phyloP scores from a whole-genome alignment of 2,888 invertebrate genomes.

The Eupithecia pulchellata region DNA sequence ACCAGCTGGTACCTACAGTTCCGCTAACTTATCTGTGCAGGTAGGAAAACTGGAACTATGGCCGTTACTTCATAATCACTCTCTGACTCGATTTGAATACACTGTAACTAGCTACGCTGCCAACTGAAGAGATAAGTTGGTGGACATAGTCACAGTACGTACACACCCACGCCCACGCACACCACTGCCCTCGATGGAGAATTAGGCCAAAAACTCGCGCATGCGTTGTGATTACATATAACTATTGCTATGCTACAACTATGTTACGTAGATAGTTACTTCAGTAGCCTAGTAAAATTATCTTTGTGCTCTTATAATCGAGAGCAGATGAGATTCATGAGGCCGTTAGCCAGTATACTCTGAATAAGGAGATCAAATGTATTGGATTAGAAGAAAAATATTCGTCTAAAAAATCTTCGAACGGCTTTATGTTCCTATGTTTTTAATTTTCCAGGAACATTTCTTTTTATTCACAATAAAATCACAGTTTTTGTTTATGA shows the following conservation, averaged over 20 bases:
- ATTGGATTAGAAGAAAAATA: too few species aligned
- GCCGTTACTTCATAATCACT: not conserved
- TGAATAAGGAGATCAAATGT: too few species aligned
- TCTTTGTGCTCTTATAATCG: constrained; percentile 12
- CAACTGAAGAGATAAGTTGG: constrained; percentile 1
- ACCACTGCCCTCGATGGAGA: constrained; percentile 40
- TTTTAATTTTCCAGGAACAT: too few species aligned
- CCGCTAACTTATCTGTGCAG: not conserved
- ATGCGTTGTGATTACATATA: constrained; percentile 51
- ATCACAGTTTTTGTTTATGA: too few species aligned
- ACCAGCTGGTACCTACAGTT: constrained; percentile 40
- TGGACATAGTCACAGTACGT: constrained; percentile 46
- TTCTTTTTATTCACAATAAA: too few species aligned
- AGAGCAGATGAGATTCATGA: too few species aligned
- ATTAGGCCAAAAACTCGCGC: constrained; percentile 75
- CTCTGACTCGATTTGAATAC: too few species aligned
- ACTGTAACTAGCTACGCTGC: not conserved
- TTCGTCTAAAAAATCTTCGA: too few species aligned
- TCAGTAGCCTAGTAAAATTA: constrained; percentile 21
- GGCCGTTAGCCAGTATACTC: too few species aligned
- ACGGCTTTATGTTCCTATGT: too few species aligned
- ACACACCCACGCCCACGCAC: constrained; percentile 44
- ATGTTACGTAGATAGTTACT: constrained; percentile 19
- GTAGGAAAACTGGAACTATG: not conserved
- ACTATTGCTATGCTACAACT: constrained; percentile 9